phyloP scores from a whole-genome alignment of 1,140 invertebrate species.

The Hormaphis cornu region DNA sequence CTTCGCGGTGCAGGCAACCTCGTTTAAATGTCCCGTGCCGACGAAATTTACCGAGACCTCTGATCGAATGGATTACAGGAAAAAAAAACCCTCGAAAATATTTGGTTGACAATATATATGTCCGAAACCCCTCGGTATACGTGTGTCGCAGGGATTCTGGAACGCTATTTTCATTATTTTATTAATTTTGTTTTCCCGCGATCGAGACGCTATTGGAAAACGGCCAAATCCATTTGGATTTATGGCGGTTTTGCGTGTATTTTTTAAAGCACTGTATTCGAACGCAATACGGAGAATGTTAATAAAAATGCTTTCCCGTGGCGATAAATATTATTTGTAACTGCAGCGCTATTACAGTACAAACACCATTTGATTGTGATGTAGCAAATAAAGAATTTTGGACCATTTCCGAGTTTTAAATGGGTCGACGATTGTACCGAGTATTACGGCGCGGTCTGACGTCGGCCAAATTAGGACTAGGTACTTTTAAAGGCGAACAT shows the following conservation, averaged over 20 bases:
- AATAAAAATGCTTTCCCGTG: not conserved
- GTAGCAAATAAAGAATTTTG: too few species aligned
- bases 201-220: not conserved
- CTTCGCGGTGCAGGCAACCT: not conserved
- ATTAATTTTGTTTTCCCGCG: not conserved
- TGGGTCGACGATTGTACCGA: too few species aligned
- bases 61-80: not conserved
- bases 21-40: conserved; percentile 11
- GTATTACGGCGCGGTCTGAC: too few species aligned
- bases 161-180: not conserved
- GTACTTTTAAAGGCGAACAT: too few species aligned
- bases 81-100: not conserved
- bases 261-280: not conserved
- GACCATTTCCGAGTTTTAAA: too few species aligned
- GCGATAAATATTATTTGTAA: too few species aligned
- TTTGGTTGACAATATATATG: not conserved
- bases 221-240: not conserved
- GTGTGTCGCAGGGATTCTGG: too few species aligned
- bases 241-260: not conserved
- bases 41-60: conserved; percentile 11
- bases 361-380: too few species aligned
- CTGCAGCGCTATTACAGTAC: too few species aligned
- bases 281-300: not conserved
- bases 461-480: too few species aligned
- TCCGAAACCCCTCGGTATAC: too few species aligned